These are phyloP conservation scores for Zaprionus capensis DNA, from an alignment of 1,140 invertebrate species.

Conservation along the genomic window DNA sequence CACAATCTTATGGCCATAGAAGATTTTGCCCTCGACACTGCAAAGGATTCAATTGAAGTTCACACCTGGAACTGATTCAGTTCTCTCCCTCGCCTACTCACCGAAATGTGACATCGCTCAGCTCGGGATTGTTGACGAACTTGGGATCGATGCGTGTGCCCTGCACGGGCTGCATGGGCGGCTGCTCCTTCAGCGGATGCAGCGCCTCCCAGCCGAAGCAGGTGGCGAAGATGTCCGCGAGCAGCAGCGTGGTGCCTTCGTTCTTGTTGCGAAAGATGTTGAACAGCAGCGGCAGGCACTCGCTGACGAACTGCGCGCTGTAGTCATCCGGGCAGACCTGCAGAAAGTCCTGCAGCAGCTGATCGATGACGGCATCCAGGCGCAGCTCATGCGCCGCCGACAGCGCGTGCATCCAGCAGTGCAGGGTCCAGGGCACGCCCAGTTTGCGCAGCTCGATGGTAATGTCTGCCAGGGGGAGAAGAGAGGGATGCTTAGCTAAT, in stretches of 20 bases:
- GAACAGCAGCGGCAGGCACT: slow-evolving; percentile 94
- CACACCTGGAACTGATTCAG: background rate
- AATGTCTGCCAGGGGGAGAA: slow-evolving; percentile 87
- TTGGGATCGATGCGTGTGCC: slow-evolving; percentile 94
- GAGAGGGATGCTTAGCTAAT: background rate
- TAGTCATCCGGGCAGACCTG: slow-evolving; percentile 94
- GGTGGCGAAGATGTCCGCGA: slow-evolving; percentile 95
- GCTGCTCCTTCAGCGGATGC: slow-evolving; percentile 90
- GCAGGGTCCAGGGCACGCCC: slow-evolving; percentile 94
- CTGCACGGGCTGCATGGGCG: slow-evolving; percentile 87
- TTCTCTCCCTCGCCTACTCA: slow-evolving; percentile 40
- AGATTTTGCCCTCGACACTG: slow-evolving; percentile 94
- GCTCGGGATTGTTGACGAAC: slow-evolving; percentile 96
- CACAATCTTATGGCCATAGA: slow-evolving; percentile 97
- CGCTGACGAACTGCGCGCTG: slow-evolving; percentile 94
- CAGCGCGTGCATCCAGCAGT: slow-evolving; percentile 96
- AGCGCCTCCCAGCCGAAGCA: slow-evolving; percentile 95
- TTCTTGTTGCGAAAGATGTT: slow-evolving; percentile 96
- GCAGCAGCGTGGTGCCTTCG: slow-evolving; percentile 93
- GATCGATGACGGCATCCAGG: slow-evolving; percentile 94
- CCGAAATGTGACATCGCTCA: slow-evolving; percentile 95
- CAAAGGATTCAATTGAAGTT: slow-evolving; percentile 2
- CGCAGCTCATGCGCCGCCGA: slow-evolving; percentile 92
- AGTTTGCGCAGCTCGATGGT: slow-evolving; percentile 92
- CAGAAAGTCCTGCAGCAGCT: slow-evolving; percentile 94